Evolutionary conservation across 2,888 invertebrate genomes (phyloP), one percentile per base, ranked within the genome.

Genomic region (Punctoribates punctum): DNA sequence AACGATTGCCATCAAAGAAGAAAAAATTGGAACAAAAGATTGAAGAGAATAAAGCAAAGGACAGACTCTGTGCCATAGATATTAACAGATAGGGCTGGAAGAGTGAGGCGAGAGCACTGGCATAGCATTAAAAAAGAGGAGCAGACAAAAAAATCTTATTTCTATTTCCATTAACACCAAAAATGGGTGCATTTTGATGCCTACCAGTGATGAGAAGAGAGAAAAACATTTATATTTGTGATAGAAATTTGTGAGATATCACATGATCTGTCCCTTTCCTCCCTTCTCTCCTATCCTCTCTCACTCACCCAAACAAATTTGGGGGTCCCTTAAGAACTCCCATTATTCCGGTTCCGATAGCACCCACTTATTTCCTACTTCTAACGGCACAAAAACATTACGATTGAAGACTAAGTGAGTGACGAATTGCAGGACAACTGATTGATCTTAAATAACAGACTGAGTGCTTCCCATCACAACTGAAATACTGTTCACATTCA

Each of bases 221-320:
- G 34, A 65, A 65, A 62, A 25, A 62, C 27, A 27, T 57, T 23
- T 57, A 57, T 11, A 5, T 38, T 38, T 67, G 38, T 67, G 20
- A 67, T 67, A 67, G 67, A 20, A 67, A 38, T 67, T 67, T 67
- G 62, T n/a, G n/a, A n/a, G 29, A n/a, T 62, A 27, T 54, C 62
- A 29, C 29, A 17, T 29, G 5, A 9, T 9, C 67, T 20, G 29
- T 65, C 29, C 1, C 9, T 65, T 57, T 23, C n/a, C 8, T 54
- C 20, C 57, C 46, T n/a, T n/a, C n/a, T n/a, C n/a, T n/a, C n/a
- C n/a, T n/a, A n/a, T n/a, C n/a, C 54, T 54, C 54, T 54, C 54
- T 54, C n/a, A n/a, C n/a, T n/a, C n/a, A n/a, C n/a, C n/a, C n/a
- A n/a, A n/a, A n/a, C n/a, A n/a, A n/a, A n/a, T n/a, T n/a, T n/a